Base-by-base conservation (phyloP, 2,113 vertebrate species). In the Tachycineta bicolor region DNA sequence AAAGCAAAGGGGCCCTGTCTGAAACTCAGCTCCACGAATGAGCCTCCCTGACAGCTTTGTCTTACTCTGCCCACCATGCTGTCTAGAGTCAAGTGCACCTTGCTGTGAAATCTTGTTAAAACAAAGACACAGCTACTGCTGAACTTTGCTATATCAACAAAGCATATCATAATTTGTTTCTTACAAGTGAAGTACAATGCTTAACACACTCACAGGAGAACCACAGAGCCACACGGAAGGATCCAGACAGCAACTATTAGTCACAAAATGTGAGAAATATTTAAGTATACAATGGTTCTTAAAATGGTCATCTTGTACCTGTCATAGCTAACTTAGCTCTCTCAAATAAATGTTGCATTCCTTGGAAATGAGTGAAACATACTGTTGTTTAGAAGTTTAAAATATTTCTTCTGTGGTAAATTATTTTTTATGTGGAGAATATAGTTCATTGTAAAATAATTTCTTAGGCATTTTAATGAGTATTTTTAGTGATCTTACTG, bases 401-500 rank as follows among this genome's bases (percentile, higher is more conserved):
- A 15, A n/a, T 74, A 53, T 41, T 75, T 78, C 10, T 67, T 62
- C 49, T 44, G 22, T 29, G 20, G 24, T 60, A 73, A 78, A 22
- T 49, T 50, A 22, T 55, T 77, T 93, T 86, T 73, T 33, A 19
- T 44, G n/a, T 28, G 10, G 18, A 14, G 13, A 81, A 92, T n/a
- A 59, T 8, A 87, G 11, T 16, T 76, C n/a, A 89, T 60, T 77
- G 39, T 80, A 47, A 7, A 62, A 46, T 52, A 15, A 71, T 23
- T 91, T 89, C 67, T 60, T 62, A 46, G 18, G 23, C 2, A 29
- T 88, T 92, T 49, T 53, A 89, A 94, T 70, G 19, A 97, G 49
- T 34, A 44, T 86, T 83, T 94, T 93, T 81, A 73, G 44, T 80
- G 34, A 86, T 76, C 31, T 80, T 91, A 14, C 33, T 75, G 63